These are phyloP conservation scores for Drosophila nannoptera DNA, from an alignment of 1,140 invertebrate species.

Conservation along the genomic window DNA sequence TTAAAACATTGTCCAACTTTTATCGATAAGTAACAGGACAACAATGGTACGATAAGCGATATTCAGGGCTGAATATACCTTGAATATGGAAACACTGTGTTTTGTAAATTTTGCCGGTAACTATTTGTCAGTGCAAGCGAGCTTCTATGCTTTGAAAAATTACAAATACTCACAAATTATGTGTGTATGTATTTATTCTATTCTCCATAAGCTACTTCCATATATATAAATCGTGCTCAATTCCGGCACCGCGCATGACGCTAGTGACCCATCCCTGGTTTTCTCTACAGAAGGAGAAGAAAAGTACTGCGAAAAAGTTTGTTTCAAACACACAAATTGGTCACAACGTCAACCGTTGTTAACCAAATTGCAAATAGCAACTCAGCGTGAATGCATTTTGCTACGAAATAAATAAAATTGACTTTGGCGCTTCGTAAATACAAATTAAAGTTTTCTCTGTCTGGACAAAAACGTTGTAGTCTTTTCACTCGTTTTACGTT, in stretches of 20 bases:
- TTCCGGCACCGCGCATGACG: slow-evolving; percentile 50
- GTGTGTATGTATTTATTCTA: background rate
- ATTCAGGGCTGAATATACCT: slow-evolving; percentile 24
- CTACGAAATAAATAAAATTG: slow-evolving; percentile 18
- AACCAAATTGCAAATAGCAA: slow-evolving; percentile 38
- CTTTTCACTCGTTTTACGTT: slow-evolving; percentile 72
- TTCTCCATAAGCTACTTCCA: background rate
- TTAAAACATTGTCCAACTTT: background rate
- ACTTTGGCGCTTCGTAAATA: slow-evolving; percentile 22
- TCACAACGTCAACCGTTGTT: slow-evolving; percentile 50
- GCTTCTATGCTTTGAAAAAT: slow-evolving; percentile 9
- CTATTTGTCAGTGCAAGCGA: slow-evolving; percentile 6
- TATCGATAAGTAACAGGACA: slow-evolving; percentile 3
- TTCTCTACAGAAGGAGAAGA: slow-evolving; percentile 54
- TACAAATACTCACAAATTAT: background rate
- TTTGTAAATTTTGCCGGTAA: slow-evolving; percentile 40
- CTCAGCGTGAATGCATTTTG: slow-evolving; percentile 27
- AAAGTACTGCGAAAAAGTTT: slow-evolving; percentile 58
- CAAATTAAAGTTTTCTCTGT: slow-evolving; percentile 31
- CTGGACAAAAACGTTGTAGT: slow-evolving; percentile 46
- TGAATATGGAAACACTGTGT: slow-evolving; percentile 35
- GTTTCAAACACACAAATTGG: slow-evolving; percentile 54
- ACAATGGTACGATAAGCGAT: slow-evolving; percentile 26
- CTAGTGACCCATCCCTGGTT: slow-evolving; percentile 46
- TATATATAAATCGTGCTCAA: slow-evolving; percentile 25